Percentiles rank a stretch among this genome's conserved stretches.
phyloP scores from a whole-genome alignment of 2,113 vertebrate genomes.

The Hippoglossus stenolepis region DNA sequence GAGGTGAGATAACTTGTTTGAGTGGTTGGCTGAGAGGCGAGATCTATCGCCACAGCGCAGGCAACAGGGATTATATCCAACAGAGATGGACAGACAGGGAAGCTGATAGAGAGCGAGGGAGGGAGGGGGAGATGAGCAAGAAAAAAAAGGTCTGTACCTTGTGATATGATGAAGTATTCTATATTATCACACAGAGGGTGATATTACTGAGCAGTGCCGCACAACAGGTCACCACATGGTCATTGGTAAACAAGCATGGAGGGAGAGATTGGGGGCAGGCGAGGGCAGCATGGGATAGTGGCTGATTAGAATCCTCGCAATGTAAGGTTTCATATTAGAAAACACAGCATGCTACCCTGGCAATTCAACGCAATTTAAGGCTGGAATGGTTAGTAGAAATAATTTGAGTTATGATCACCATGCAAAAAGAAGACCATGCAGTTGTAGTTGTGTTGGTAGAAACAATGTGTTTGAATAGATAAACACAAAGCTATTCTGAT shows the following conservation, averaged over 20 bases:
- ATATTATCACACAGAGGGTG: slow-evolving; percentile 55
- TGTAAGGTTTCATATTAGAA: slow-evolving; percentile 65
- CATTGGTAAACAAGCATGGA: slow-evolving; percentile 33
- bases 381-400: slow-evolving; percentile 23
- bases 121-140: slow-evolving; percentile 17
- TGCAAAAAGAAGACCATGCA: background rate
- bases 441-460: background rate
- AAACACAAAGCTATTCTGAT: too few relatives aligned
- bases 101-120: slow-evolving; percentile 12
- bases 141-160: slow-evolving; percentile 23
- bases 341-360: slow-evolving; percentile 56
- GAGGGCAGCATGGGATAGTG: slow-evolving; percentile 23
- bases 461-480: background rate
- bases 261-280: slow-evolving; percentile 53
- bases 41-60: slow-evolving; percentile 69
- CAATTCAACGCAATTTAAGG: slow-evolving; percentile 21
- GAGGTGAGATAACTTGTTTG: slow-evolving; percentile 56
- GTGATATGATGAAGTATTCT: slow-evolving; percentile 60
- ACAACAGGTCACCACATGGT: slow-evolving; percentile 66
- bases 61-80: slow-evolving; percentile 70
- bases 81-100: slow-evolving; percentile 48
- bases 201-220: slow-evolving; percentile 48
- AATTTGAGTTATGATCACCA: background rate
- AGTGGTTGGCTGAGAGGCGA: slow-evolving; percentile 59
- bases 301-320: slow-evolving; percentile 66